Conservation (phyloP, 2,113 vertebrate species). For the Mastomys natalensis region DNA sequence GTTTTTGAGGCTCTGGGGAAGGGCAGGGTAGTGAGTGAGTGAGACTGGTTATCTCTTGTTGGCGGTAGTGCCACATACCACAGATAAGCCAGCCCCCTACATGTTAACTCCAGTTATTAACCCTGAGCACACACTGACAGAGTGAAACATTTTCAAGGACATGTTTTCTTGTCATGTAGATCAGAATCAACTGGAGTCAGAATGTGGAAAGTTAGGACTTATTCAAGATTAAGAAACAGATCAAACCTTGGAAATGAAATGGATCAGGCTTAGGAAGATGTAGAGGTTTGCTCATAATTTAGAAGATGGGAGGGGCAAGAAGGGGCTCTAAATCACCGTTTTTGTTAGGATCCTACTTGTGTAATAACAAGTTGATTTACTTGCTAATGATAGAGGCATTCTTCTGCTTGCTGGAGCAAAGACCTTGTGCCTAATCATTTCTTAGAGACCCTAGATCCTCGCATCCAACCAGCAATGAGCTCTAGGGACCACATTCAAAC, state of each 20-base stretch:
- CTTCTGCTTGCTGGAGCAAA: not conserved
- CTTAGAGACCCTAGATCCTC: not conserved
- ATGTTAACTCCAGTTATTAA: not conserved
- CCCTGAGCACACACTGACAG: not conserved
- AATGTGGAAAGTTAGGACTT: not conserved
- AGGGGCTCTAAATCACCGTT: not conserved
- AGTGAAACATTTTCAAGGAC: not conserved
- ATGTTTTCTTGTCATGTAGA: not conserved
- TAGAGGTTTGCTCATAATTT: not conserved
- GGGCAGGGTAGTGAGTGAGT: accelerated
- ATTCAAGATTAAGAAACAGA: not conserved
- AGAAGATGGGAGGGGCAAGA: accelerated
- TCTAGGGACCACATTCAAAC: not conserved
- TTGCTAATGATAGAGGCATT: not conserved
- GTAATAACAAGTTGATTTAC: too few species aligned
- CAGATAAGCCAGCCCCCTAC: accelerated
- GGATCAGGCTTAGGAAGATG: not conserved
- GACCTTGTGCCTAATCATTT: not conserved
- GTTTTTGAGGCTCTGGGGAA: not conserved
- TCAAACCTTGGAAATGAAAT: not conserved
- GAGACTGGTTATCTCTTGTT: not conserved
- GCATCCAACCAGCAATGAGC: not conserved
- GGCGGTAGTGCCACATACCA: not conserved
- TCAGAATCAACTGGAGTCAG: not conserved
- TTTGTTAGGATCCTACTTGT: not conserved